Evolutionary conservation across 2,113 vertebrate species (phyloP), one percentile per base, ranked within the genome.

Genomic region (Dipodomys ordii): DNA sequence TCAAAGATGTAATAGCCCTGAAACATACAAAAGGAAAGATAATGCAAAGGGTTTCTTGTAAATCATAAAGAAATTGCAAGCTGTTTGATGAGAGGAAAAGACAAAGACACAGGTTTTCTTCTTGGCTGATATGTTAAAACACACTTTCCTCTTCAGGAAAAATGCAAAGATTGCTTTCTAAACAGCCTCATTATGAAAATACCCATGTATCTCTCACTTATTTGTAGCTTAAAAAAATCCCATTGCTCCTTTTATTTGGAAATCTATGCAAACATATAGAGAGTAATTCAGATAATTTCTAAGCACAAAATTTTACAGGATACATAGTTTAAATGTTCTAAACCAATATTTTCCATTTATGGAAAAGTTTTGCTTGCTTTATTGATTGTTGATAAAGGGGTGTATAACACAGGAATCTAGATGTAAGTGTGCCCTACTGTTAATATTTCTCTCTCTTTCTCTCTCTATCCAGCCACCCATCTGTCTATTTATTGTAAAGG

Each of bases 301-400:
- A 0, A 30, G 53, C 0, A 30, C 57, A 46, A 28, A 39, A 68
- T 65, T 0, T 60, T 0, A 8, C 2, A 39, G 22, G 12, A 10
- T 4, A 60, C 2, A 22, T 13, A 57, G 8, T 44, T 25, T 57
- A 62, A 20, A 85, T 23, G 5, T 6, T 25, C 23, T 83, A 69
- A 77, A 35, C 18, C 35, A 73, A 39, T 28, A 0, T 11, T 3
- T 90, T 81, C 30, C 49, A 71, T 81, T 92, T 84, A 81, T 32
- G 46, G 10, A 60, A 77, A 78, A 30, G 30, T 92, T 89, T 30
- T 8, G 13, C 10, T 69, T 85, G 46, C 9, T 78, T 60, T 83
- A 83, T 19, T 78, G 16, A 4, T 71, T 39, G 12, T 84, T 84
- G 88, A 94, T 84, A 64, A 44, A 82, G 44, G 0, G 9, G 2